Base-by-base conservation (phyloP, 2,113 vertebrate species). In the Capricornis sumatraensis region DNA sequence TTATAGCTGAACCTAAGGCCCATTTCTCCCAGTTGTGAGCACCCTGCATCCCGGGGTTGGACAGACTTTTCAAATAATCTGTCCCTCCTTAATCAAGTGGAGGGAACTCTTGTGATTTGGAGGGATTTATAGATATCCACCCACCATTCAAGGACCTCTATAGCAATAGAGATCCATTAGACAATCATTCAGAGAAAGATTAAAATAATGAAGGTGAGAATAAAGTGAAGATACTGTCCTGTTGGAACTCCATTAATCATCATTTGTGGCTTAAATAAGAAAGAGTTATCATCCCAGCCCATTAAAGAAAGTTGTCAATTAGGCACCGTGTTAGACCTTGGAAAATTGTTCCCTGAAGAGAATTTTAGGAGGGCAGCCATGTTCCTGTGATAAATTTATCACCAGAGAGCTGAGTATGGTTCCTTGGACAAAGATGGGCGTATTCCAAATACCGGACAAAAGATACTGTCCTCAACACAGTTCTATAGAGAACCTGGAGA, bases 151-250 rank as follows among this genome's bases (percentile, higher is more conserved):
- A 47, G 62, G 98, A 96, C 87, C 96, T 98, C 98, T 98, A 98
- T 84, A 84, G 94, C 96, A 96, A 95, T 96, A 95, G 62, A 95
- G 97, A 95, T 92, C 98, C 96, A 98, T 98, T 97, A 98, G 97
- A 93, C 91, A 87, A 74, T 95, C 96, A 93, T 97, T 98, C 96
- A 84, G 97, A 90, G 97, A 82, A 96, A 95, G 97, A 98, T 98
- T 98, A 97, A 98, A 98, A 97, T 98, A 98, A 97, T 82, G 97
- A 98, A 98, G 97, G 97, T 96, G 98, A 98, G 98, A 92, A 96
- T 96, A 86, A 89, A 98, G 96, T 67, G 89, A 97, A 87, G 87
- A 95, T 87, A 93, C 79, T 4, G 4, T 92, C 96, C 96, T 95
- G 76, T 33, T 88, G 91, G 94, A 98, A 91, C 83, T 79, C 94